Percentiles rank a stretch among this genome's conserved stretches.
Evolutionary conservation across 2,797 vertebrate genomes (phyloP).

Genomic region (Eulemur rubriventer): DNA sequence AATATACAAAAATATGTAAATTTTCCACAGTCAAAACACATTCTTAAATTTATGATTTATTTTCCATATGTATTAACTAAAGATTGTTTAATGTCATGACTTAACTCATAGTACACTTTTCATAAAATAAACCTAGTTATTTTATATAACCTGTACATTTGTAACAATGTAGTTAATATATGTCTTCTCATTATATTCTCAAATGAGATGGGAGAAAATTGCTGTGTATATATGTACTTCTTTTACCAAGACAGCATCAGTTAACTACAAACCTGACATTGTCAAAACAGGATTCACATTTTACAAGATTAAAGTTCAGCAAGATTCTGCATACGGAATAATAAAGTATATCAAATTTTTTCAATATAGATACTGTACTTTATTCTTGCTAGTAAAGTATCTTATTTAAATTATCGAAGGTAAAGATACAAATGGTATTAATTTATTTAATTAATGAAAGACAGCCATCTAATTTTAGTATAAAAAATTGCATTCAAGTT

Average conservation of each 20-base stretch:
- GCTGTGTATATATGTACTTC: neutral
- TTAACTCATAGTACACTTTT: neutral
- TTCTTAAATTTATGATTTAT: neutral
- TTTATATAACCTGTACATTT: neutral
- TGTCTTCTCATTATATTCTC: neutral
- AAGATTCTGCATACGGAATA: neutral
- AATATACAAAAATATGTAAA: neutral
- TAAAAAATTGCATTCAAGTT: neutral
- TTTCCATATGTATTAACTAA: neutral
- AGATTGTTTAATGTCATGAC: neutral
- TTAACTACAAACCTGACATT: neutral
- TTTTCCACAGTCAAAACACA: neutral
- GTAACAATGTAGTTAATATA: neutral
- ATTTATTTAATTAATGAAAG: neutral
- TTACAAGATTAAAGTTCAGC: neutral
- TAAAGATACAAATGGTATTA: neutral
- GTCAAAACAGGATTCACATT: neutral
- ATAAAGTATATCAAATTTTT: neutral
- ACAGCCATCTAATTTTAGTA: neutral
- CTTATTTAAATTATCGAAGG: neutral
- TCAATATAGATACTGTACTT: neutral
- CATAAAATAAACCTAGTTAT: neutral
- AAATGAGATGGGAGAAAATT: neutral
- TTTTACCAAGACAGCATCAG: neutral
- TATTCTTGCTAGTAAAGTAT: neutral